phyloP scores from a whole-genome alignment of 2,113 vertebrate genomes.

The Blennius ocellaris region DNA sequence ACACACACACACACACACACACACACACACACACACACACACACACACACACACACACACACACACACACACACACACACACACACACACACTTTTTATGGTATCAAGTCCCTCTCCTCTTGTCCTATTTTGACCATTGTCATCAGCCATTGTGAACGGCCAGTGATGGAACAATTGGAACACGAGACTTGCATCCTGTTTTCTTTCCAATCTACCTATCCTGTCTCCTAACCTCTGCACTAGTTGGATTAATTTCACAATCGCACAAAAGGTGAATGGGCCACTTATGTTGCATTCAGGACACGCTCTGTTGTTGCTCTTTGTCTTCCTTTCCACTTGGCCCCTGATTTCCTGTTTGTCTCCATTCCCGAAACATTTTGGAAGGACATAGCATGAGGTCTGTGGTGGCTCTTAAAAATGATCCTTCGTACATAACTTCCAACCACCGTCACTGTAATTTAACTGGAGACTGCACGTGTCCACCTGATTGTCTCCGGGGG shows the following conservation, averaged over 20 bases:
- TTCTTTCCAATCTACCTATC: conserved; percentile 50
- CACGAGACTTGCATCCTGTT: conserved; percentile 69
- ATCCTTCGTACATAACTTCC: conserved; percentile 4
- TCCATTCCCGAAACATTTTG: conserved; percentile 19
- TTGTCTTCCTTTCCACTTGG: conserved; percentile 57
- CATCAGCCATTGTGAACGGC: conserved; percentile 39
- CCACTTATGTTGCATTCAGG: conserved; percentile 16
- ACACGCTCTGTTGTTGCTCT: conserved; percentile 53
- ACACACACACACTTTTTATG: neutral
- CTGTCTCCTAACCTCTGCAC: conserved; percentile 61
- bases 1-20: conserved; percentile 2
- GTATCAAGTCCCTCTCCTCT: conserved; percentile 21
- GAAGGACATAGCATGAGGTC: conserved; percentile 25
- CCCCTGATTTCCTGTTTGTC: conserved; percentile 61
- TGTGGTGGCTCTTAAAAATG: conserved; percentile 3
- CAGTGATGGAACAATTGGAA: conserved; percentile 55
- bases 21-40: neutral
- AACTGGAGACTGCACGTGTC: neutral
- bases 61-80: conserved; percentile 1
- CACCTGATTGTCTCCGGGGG: too few species aligned
- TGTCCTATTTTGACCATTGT: conserved; percentile 40
- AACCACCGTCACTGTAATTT: conserved; percentile 18
- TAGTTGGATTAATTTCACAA: conserved; percentile 48
- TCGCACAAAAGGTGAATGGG: conserved; percentile 31
- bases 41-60: conserved; percentile 13